phyloP scores from a whole-genome alignment of 1,140 invertebrate species.

The Drosophila quadrilineata region DNA sequence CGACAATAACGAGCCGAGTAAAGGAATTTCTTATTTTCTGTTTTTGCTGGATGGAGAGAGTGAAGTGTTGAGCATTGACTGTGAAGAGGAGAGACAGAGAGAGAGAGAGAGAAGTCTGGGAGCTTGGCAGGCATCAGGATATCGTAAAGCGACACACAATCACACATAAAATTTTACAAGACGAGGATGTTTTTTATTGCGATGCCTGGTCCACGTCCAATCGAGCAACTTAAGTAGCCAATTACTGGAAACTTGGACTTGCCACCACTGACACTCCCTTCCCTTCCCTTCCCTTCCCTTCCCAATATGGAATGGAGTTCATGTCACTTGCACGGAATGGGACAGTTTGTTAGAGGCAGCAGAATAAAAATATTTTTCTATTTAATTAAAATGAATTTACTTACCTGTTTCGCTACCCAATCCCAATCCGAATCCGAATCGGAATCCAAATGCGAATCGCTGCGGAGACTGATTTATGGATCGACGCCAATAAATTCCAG shows the following conservation, averaged over 20 bases:
- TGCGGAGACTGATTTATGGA: conserved; percentile 62
- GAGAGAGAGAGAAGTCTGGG: conserved; percentile 6
- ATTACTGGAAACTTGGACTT: conserved; percentile 75
- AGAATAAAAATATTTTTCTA: conserved; percentile 75
- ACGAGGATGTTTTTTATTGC: conserved; percentile 78
- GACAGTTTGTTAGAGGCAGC: conserved; percentile 55
- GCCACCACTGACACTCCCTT: conserved; percentile 4
- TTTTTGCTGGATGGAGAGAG: too few species aligned
- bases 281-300: conserved; percentile 8
- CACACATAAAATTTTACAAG: conserved; percentile 80
- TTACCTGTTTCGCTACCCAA: conserved; percentile 47
- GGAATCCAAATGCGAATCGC: background rate
- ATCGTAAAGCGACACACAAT: conserved; percentile 79
- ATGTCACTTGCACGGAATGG: background rate
- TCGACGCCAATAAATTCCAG: conserved; percentile 66
- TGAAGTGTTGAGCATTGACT: too few species aligned
- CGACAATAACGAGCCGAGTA: conserved; percentile 66
- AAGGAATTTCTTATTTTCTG: too few species aligned
- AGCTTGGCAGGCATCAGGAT: too few species aligned
- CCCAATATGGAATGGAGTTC: conserved; percentile 20
- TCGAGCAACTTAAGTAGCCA: conserved; percentile 74
- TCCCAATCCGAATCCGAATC: too few species aligned
- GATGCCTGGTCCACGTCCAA: conserved; percentile 41
- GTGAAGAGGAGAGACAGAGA: background rate
- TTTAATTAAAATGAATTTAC: conserved; percentile 78